Evolutionary conservation across 2,888 invertebrate species (phyloP), one percentile per base, ranked within the genome.

Genomic region (Piscicola geometra): DNA sequence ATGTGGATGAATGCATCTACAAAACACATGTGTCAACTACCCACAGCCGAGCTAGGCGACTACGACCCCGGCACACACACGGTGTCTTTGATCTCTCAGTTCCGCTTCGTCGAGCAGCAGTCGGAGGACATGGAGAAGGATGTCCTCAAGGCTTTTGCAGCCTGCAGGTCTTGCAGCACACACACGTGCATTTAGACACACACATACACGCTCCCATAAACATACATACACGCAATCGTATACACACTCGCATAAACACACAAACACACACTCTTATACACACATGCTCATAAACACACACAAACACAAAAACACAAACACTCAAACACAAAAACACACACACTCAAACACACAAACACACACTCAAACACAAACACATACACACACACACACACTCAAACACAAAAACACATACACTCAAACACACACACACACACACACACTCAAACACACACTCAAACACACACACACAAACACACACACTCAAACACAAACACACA

Each of bases 21-120:
- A 47, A 33, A 47, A 56, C 60, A 18, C 15, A 1, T 15, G 0
- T 15, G 5, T 30, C 41, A 66, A 18, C n/a, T 18, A 15, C 60
- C 60, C 60, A 25, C 28, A 75, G 75, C 67, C 33, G 69, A 67
- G 25, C 36, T 70, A 28, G 60, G 71, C 30, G 75, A 75, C 86
- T 98, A 92, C 87, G 97, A 98, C 86, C 90, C 92, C 79, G 88
- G 90, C 66, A 89, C 91, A 75, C 99, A 99, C 85, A 93, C 93
- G 12, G 93, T 96, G n/a, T 93, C 93, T 21, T 93, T 94, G 75
- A 93, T 99, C 0, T 99, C 98, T 0, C 97, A 99, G 87, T 99
- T 99, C 86, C 90, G 93, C 78, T 99, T 99, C 88, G 92, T 50
- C 1, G 36, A 70, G 25, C 30, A 75, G 18, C 67, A 72, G 33